phyloP scores from a whole-genome alignment of 1,140 invertebrate species.

The Euwallacea fornicatus region DNA sequence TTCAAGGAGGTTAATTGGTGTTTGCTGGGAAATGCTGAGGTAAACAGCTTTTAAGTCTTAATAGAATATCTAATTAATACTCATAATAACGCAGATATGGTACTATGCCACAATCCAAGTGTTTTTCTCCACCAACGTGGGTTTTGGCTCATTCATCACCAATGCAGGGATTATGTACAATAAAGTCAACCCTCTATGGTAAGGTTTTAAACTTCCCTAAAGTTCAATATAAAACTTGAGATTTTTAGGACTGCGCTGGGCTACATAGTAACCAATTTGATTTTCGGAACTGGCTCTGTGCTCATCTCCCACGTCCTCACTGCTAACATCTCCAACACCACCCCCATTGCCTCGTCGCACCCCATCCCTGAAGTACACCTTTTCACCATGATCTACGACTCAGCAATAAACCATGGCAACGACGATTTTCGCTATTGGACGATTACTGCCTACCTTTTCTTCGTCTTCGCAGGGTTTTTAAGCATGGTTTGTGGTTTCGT shows the following conservation, averaged over 20 bases:
- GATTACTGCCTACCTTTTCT: conserved; percentile 51
- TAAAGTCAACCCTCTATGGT: conserved; percentile 62
- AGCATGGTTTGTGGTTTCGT: conserved; percentile 55
- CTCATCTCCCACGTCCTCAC: conserved; percentile 53
- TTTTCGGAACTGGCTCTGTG: conserved; percentile 54
- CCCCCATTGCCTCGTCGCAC: conserved; percentile 11
- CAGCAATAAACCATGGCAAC: conserved; percentile 46
- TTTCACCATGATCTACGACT: conserved; percentile 55
- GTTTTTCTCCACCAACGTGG: conserved; percentile 60
- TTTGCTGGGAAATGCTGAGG: conserved; percentile 47
- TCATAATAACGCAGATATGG: conserved; percentile 56
- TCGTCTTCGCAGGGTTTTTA: conserved; percentile 56
- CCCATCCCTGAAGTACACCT: conserved; percentile 54
- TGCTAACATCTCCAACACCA: conserved; percentile 39
- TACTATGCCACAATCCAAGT: conserved; percentile 61
- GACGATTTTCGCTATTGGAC: conserved; percentile 51
- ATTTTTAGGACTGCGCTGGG: conserved; percentile 53
- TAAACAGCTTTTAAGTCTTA: conserved; percentile 26
- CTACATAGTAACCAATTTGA: conserved; percentile 54
- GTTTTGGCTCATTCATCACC: conserved; percentile 62
- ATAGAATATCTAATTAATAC: not conserved
- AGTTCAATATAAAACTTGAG: not conserved
- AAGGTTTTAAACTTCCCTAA: conserved; percentile 37
- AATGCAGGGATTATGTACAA: conserved; percentile 61
- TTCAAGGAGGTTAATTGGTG: conserved; percentile 45